Conservation (phyloP, 2,888 invertebrate genomes). For the Spicauda simplicius region DNA sequence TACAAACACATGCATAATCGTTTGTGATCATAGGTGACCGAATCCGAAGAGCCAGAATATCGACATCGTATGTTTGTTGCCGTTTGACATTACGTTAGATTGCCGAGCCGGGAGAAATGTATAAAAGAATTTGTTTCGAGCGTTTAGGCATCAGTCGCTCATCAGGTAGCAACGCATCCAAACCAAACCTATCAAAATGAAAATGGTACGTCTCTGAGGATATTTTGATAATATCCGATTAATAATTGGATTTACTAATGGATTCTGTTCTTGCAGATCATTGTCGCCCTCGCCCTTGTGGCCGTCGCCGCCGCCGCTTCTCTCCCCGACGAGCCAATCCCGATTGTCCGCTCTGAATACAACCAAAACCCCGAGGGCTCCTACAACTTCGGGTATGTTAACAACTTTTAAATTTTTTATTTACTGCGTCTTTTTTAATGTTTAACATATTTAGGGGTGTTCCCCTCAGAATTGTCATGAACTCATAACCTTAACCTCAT, state of each 20-base stretch:
- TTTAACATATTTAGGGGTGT: too few species aligned
- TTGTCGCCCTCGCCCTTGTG: slow-evolving; percentile 65
- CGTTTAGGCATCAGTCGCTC: slow-evolving; percentile 70
- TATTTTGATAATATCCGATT: slow-evolving; percentile 2
- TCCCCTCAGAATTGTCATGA: background rate
- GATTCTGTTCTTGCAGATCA: slow-evolving; percentile 47
- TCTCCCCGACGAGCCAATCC: slow-evolving; percentile 43
- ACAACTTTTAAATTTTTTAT: background rate
- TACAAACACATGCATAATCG: slow-evolving; percentile 45
- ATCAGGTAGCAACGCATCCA: slow-evolving; percentile 62
- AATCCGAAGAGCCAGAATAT: slow-evolving; percentile 66
- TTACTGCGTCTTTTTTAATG: background rate
- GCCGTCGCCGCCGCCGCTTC: slow-evolving; percentile 61
- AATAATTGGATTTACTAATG: background rate
- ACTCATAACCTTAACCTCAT: too few species aligned
- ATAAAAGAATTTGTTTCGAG: slow-evolving; percentile 72
- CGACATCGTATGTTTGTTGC: slow-evolving; percentile 66
- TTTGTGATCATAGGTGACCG: slow-evolving; percentile 63
- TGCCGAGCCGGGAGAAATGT: slow-evolving; percentile 66
- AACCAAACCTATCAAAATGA: slow-evolving; percentile 69
- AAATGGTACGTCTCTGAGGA: slow-evolving; percentile 64
- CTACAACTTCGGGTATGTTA: slow-evolving; percentile 58
- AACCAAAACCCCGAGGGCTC: slow-evolving; percentile 59
- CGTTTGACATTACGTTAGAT: slow-evolving; percentile 73
- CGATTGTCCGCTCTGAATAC: slow-evolving; percentile 58